A percentile compares a stretch with the other conserved stretches of the same genome.
These are phyloP conservation scores for Cacatua alba DNA, from an alignment of 2,113 vertebrate genomes.

Conservation along the genomic window DNA sequence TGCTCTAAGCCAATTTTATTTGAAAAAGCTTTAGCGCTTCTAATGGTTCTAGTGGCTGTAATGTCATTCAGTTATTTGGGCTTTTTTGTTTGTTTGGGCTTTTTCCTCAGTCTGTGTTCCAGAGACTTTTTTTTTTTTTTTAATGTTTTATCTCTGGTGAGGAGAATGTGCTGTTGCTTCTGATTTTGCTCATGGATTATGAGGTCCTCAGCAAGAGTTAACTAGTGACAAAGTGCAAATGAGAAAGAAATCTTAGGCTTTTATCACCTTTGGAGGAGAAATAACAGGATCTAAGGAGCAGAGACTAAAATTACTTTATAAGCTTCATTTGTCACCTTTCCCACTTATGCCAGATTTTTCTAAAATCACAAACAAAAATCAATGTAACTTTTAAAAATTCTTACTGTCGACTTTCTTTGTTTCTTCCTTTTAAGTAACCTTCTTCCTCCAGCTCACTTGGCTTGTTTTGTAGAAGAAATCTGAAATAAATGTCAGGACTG, in stretches of 20 bases:
- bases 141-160: not conserved
- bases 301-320: not conserved
- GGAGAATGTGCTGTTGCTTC: not conserved
- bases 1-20: not conserved
- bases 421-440: not conserved
- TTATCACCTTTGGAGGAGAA: not conserved
- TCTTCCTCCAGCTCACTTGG: not conserved
- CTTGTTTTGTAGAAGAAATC: not conserved
- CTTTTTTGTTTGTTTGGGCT: not conserved
- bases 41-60: not conserved
- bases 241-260: not conserved
- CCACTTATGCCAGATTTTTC: not conserved
- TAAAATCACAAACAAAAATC: not conserved
- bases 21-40: not conserved
- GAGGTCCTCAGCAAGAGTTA: not conserved
- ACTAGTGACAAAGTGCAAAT: not conserved
- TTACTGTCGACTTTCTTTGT: not conserved
- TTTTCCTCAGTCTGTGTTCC: not conserved
- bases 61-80: not conserved
- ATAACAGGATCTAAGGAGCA: not conserved
- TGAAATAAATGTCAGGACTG: not conserved
- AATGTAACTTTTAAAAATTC: not conserved
- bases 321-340: not conserved
- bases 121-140: not conserved
- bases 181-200: not conserved